Base-by-base conservation (phyloP, 2,797 vertebrate species). In the Melanotaenia maccullochi region DNA sequence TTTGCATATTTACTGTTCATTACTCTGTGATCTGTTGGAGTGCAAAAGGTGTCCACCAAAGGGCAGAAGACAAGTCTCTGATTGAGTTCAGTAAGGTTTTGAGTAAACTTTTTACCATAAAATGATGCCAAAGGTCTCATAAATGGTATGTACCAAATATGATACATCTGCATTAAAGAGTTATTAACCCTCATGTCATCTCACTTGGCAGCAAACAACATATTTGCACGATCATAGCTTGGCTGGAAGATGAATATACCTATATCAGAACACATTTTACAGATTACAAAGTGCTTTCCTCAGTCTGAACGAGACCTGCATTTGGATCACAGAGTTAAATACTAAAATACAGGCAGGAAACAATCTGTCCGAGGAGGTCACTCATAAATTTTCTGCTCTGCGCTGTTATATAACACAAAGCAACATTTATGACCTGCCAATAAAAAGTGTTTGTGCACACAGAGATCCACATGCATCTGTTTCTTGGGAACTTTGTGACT, bases 321-420 rank as follows among this genome's bases (percentile, higher is more conserved):
- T 69, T 51, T 24, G 14, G 13, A 1, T 65, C 33, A 28, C 16
- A 1, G 13, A 47, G 49, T 56, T 69, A 55, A 67, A 69, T 32
- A 60, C 11, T n/a, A 28, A 79, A 56, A 25, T 12, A 64, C 55
- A 65, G 36, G 22, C 14, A 49, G 58, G 35, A 60, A 28, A 33
- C 22, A 3, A 75, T 81, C 25, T 68, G 40, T 65, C 60, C 74
- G 56, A 63, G 61, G 62, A 74, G 67, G 65, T 65, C 72, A 20
- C 59, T 65, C 85, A 82, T 93, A 93, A 91, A 93, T 87, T 60
- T 52, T 78, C 54, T 57, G 44, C 54, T 75, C 60, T 52, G 36
- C 62, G 67, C 69, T 74, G 82, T 84, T 76, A 85, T 82, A 73
- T 62, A 66, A 84, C 78, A 85, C 70, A 75, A 79, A 73, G 56